Base-by-base conservation (phyloP, 1,140 invertebrate genomes). In the Drosophila fuyamai region DNA sequence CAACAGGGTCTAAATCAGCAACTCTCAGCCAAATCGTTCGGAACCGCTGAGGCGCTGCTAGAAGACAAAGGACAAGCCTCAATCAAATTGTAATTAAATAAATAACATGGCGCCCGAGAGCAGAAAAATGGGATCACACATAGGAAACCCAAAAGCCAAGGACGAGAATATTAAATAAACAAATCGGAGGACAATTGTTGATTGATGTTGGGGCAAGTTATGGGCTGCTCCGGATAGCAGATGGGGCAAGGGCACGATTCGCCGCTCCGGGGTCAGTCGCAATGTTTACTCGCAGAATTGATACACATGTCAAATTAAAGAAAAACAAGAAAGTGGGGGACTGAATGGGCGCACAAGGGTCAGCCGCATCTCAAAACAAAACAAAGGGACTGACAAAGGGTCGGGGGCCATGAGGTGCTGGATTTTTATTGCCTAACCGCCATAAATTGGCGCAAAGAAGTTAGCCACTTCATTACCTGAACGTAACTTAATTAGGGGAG, bases 11-110 rank as follows among this genome's bases (percentile, higher is more conserved):
- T 53, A 35, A 23, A 56, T 32, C 53, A 38, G 10, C 23, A 48
- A 27, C 43, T 43, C 59, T 43, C 35, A 60, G 38, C 47, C 46
- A 84, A 79, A 40, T 41, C 61, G 41, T 27, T 83, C 8, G 23
- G 8, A 47, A 29, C 48, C 71, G 51, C 35, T 50, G 18, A 27
- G 43, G 58, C 9, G 23, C 5, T n/a, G 18, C 36, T 35, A 51
- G 55, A 79, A 71, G 76, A 51, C 63, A 60, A 67, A 74, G 75
- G 68, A 56, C 74, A 78, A 82, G 63, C 72, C 65, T 73, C 76
- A 86, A 86, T 88, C 83, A 82, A 79, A 82, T 72, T 68, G 61
- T 77, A 86, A 86, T 83, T 86, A 86, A 88, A 88, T 83, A 76
- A 83, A 83, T 76, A 83, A 72, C 70, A 73, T 36, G 27, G 50